A percentile compares a stretch with the other conserved stretches of the same genome.
Evolutionary conservation across 2,113 vertebrate species (phyloP).

Genomic region (Australoheros scitulus): DNA sequence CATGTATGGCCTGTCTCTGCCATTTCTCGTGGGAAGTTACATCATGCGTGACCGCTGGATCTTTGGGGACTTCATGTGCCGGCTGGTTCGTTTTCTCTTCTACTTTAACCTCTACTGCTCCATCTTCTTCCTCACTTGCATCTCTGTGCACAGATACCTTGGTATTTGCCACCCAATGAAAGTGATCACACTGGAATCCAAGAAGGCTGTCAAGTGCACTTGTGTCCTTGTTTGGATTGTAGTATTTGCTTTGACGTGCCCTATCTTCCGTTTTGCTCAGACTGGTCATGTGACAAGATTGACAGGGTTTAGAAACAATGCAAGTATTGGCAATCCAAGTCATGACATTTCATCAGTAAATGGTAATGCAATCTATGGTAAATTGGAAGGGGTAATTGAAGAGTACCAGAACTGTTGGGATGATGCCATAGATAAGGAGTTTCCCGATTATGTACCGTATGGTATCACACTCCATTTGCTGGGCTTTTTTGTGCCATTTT

Average conservation of each 20-base stretch:
- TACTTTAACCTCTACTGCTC: slow-evolving; percentile 89
- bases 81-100: slow-evolving; percentile 86
- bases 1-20: slow-evolving; percentile 85
- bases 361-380: slow-evolving; percentile 20
- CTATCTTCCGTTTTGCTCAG: slow-evolving; percentile 85
- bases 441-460: slow-evolving; percentile 82
- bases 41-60: slow-evolving; percentile 81
- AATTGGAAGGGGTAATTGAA: slow-evolving; percentile 23
- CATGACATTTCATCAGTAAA: slow-evolving; percentile 3
- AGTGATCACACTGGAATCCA: slow-evolving; percentile 81
- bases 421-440: slow-evolving; percentile 84
- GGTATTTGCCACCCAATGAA: slow-evolving; percentile 85
- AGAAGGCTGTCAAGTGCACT: slow-evolving; percentile 80
- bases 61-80: slow-evolving; percentile 88
- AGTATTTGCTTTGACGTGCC: slow-evolving; percentile 83
- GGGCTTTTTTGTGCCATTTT: slow-evolving; percentile 84
- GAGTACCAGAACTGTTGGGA: slow-evolving; percentile 84
- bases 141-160: slow-evolving; percentile 86
- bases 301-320: slow-evolving; percentile 15
- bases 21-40: slow-evolving; percentile 86
- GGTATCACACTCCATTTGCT: slow-evolving; percentile 82
- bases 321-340: not conserved
- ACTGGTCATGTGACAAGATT: slow-evolving; percentile 68
- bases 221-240: slow-evolving; percentile 83
- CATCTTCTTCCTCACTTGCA: slow-evolving; percentile 90